Evolutionary conservation across 2,797 vertebrate species (phyloP), one percentile per base, ranked within the genome.

Genomic region (Halcyon chelicuti): DNA sequence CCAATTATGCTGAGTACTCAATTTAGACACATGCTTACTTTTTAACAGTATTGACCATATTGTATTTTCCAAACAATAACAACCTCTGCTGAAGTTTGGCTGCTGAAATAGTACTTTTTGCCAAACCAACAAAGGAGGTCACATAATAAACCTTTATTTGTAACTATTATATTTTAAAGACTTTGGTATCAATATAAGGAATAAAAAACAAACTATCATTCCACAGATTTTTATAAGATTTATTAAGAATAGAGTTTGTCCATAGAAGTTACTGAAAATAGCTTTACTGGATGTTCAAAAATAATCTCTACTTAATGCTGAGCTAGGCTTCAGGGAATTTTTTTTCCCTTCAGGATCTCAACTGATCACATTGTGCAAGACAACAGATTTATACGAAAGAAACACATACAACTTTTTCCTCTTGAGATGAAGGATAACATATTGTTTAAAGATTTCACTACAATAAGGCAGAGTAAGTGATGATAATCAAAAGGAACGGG

Each of bases 371-470:
- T 22, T 75, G 76, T 74, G 54, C 31, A 72, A 81, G 42, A 95
- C 94, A 96, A 94, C 52, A 60, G 31, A 95, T 94, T 97, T 92
- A 95, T 87, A 96, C 62, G 92, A 83, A 96, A 94, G 75, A 96
- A 96, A 95, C 54, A 58, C 31, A 71, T 95, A 72, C 15, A 79
- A 70, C 31, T 40, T 94, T 61, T 93, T 94, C 84, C 88, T 92
- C 94, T 86, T 37, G 4, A 63, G 44, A 88, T 71, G 68, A 83
- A 85, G 19, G 8, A 11, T 31, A 87, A 75, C 11, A 68, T 14
- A 82, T 63, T 93, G 47, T 90, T 90, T 78, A 96, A 90, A 95
- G 91, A 90, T 90, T 91, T 95, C 13, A 7, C 58, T 89, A 63
- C 70, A 88, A 14, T 68, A 62, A 77, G 86, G 51, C 35, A 88